These are phyloP conservation scores for Telmatochromis sp. DNA, from an alignment of 2,113 vertebrate genomes.

Conservation along the genomic window DNA sequence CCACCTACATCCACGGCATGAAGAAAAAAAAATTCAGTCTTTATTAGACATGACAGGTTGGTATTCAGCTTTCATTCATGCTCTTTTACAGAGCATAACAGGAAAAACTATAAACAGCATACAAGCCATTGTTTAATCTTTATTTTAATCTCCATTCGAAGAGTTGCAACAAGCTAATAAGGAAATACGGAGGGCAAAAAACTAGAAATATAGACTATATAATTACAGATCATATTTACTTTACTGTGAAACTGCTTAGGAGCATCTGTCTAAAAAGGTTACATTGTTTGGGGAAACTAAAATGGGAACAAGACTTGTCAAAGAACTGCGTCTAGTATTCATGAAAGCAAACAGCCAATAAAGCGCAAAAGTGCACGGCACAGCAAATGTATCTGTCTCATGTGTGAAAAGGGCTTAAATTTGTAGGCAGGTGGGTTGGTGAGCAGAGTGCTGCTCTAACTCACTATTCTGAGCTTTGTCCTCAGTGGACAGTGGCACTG, in stretches of 20 bases:
- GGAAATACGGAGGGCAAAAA: background rate
- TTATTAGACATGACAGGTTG: background rate
- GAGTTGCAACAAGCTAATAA: background rate
- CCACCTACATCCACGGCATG: background rate
- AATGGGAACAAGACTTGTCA: background rate
- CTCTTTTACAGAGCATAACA: background rate
- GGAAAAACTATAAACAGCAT: background rate
- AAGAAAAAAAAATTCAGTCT: background rate
- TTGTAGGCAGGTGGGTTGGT: background rate
- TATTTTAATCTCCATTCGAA: background rate
- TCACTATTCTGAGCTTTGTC: slow-evolving; percentile 86
- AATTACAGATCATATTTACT: background rate
- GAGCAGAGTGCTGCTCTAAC: slow-evolving; percentile 74
- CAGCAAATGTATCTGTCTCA: background rate
- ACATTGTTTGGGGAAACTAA: background rate
- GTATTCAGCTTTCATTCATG: background rate
- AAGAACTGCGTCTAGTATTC: background rate
- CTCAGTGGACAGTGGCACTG: slow-evolving; percentile 80
- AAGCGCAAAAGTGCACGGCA: background rate
- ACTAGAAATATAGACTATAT: background rate
- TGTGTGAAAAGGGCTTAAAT: slow-evolving; percentile 27
- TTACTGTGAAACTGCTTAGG: background rate
- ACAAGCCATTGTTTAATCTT: background rate
- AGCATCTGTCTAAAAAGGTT: background rate
- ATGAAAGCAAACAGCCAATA: background rate